These are phyloP conservation scores for Leptarthrus brevirostris DNA, from an alignment of 2,888 invertebrate genomes.

Conservation along the genomic window DNA sequence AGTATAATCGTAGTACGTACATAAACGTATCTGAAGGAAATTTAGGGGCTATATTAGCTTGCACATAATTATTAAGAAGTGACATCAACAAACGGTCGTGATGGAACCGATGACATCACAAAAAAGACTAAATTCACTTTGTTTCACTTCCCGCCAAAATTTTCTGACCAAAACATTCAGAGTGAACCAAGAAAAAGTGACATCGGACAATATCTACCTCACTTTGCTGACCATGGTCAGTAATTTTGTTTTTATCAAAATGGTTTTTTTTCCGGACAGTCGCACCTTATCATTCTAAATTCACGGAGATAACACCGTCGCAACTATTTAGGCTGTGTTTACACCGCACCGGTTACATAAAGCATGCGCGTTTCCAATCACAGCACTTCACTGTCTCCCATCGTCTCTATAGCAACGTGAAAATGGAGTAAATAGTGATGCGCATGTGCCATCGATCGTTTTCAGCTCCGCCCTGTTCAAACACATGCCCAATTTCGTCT, in stretches of 20 bases:
- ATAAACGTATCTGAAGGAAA: no score
- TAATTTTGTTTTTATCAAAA: background rate
- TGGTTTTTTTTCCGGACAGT: no score
- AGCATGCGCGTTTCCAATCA: slow-evolving; percentile 23
- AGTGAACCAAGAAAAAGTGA: background rate
- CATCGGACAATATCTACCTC: no score
- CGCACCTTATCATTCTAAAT: background rate
- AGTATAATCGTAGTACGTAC: no score
- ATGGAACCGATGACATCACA: no score
- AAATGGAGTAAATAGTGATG: slow-evolving; percentile 41
- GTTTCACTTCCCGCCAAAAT: slow-evolving; percentile 12
- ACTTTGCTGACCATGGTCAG: slow-evolving; percentile 25
- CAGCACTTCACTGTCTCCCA: background rate
- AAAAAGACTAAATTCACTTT: background rate
- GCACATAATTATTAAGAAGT: no score
- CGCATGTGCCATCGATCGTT: background rate
- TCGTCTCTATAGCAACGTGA: slow-evolving; percentile 48
- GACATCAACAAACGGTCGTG: no score
- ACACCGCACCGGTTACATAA: background rate
- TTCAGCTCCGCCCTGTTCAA: background rate
- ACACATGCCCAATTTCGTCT: background rate
- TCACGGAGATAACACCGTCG: slow-evolving; percentile 9
- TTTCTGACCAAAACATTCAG: background rate
- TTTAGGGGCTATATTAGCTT: no score
- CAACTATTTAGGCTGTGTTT: background rate